Evolutionary conservation across 2,888 invertebrate species (phyloP).

Genomic region (Chloromyia formosa): DNA sequence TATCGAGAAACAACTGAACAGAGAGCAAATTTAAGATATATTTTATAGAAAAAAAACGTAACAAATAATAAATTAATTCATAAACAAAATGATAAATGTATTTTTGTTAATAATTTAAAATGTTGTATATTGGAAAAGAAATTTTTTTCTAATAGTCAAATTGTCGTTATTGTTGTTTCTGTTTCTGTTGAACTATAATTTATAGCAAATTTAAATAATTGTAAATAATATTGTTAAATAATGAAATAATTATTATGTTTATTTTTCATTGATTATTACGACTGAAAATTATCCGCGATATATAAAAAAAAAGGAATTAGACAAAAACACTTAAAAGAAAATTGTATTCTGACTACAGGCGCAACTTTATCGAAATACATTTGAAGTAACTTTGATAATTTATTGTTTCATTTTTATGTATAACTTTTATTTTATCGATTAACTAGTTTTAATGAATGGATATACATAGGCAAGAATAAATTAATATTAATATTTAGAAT

Average conservation of each 20-base stretch:
- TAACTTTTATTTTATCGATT: neutral
- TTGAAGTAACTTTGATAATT: constrained; percentile 4
- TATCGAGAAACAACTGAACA: neutral
- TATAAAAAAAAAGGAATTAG: neutral
- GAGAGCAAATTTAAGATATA: neutral
- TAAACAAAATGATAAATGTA: neutral
- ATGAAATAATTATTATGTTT: neutral
- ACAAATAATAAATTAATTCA: neutral
- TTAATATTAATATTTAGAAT: constrained; percentile 2
- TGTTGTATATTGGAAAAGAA: neutral
- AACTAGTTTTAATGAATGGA: too few relatives aligned
- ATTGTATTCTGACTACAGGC: neutral
- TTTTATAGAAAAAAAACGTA: neutral
- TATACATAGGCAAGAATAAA: neutral
- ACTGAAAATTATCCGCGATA: neutral
- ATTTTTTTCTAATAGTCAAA: constrained; percentile 11
- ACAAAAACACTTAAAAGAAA: neutral
- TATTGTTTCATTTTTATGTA: neutral
- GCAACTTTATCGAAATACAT: neutral
- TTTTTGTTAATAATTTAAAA: constrained; percentile 16
- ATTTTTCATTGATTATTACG: constrained; percentile 13
- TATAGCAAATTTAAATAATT: constrained; percentile 21
- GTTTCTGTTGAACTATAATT: constrained; percentile 18
- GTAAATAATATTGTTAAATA: constrained; percentile 31
- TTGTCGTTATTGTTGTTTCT: constrained; percentile 18